Evolutionary conservation across 2,888 invertebrate species (phyloP).

Genomic region (Halictus quadricinctus): DNA sequence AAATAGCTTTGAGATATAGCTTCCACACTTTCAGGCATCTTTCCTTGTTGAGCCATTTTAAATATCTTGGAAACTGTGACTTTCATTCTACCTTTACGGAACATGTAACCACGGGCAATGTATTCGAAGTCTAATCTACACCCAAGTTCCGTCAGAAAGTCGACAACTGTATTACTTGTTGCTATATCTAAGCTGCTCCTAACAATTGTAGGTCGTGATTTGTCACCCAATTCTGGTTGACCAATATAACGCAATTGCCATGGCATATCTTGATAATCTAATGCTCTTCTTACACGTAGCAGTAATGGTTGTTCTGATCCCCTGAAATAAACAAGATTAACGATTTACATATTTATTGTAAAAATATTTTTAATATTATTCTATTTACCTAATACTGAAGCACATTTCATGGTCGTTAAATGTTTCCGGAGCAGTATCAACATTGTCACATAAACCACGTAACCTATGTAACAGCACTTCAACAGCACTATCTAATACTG

Average conservation of each 20-base stretch:
- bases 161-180: slow-evolving; percentile 93
- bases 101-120: slow-evolving; percentile 95
- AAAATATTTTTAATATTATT: neutral
- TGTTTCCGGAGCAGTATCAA: slow-evolving; percentile 94
- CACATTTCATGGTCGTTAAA: slow-evolving; percentile 98
- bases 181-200: slow-evolving; percentile 96
- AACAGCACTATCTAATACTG: slow-evolving; percentile 94
- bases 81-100: slow-evolving; percentile 98
- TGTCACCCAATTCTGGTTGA: slow-evolving; percentile 94
- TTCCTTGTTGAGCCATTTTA: slow-evolving; percentile 90
- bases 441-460: slow-evolving; percentile 96
- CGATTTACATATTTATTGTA: neutral
- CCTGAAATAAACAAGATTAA: slow-evolving; percentile 58
- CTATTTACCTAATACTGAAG: slow-evolving; percentile 86
- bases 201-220: slow-evolving; percentile 94
- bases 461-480: slow-evolving; percentile 94
- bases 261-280: slow-evolving; percentile 92
- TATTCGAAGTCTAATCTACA: slow-evolving; percentile 97
- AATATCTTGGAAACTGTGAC: slow-evolving; percentile 97
- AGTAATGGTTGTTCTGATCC: slow-evolving; percentile 85
- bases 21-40: slow-evolving; percentile 88
- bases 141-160: slow-evolving; percentile 96
- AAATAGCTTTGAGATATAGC: slow-evolving; percentile 95
- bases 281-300: slow-evolving; percentile 91
- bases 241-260: slow-evolving; percentile 97